Percentiles rank a stretch among this genome's conserved stretches.
phyloP scores from a whole-genome alignment of 2,797 vertebrate species.

The Lateolabrax maculatus region DNA sequence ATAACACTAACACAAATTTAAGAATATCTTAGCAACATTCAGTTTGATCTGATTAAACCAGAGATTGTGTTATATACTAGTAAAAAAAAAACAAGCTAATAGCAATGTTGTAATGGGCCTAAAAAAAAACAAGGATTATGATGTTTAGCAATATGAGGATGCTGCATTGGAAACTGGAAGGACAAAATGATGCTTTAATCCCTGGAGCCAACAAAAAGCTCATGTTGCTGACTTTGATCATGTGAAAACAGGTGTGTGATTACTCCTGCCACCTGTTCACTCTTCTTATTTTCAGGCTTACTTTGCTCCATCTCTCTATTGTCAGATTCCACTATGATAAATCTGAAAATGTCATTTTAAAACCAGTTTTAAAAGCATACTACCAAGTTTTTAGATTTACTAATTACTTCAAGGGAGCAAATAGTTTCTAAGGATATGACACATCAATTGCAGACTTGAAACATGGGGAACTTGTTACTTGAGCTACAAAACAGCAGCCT shows the following conservation, averaged over 20 bases:
- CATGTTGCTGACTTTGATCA: conserved; percentile 23
- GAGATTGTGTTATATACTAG: not conserved
- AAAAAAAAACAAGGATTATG: conserved; percentile 17
- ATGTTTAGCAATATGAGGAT: conserved; percentile 30
- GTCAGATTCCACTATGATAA: not conserved
- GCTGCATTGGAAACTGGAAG: conserved; percentile 8
- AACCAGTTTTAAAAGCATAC: too few species aligned
- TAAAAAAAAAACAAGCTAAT: not conserved
- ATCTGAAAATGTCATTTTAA: not conserved
- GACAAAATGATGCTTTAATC: conserved; percentile 23
- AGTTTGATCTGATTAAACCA: conserved; percentile 16
- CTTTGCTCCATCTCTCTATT: conserved; percentile 1
- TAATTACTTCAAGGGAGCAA: not conserved
- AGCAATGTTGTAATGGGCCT: not conserved
- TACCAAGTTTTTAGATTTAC: not conserved
- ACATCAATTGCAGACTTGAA: not conserved
- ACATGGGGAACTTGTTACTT: not conserved
- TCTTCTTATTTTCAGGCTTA: not conserved
- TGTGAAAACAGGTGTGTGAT: conserved; percentile 30
- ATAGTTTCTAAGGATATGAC: not conserved
- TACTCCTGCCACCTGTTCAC: conserved; percentile 35
- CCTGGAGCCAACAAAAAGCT: conserved; percentile 12
- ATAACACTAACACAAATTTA: not conserved
- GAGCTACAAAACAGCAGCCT: not conserved
- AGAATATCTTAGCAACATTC: not conserved